A percentile compares a stretch with the other conserved stretches of the same genome.
These are phyloP conservation scores for Kryptolebias marmoratus DNA, from an alignment of 2,113 vertebrate genomes.

Conservation along the genomic window DNA sequence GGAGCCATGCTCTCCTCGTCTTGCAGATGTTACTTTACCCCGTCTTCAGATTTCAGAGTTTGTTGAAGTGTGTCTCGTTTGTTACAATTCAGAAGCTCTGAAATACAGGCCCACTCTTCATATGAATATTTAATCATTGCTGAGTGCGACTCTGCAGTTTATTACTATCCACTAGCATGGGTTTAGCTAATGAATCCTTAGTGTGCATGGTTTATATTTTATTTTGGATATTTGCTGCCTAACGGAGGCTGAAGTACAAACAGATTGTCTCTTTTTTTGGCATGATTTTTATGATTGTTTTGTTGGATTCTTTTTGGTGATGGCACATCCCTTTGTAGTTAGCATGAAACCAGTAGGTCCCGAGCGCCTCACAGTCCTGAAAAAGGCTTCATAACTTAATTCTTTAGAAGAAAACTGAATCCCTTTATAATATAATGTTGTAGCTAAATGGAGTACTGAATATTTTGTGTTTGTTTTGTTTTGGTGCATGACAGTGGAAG, in stretches of 20 bases:
- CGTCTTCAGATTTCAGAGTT: slow-evolving; percentile 71
- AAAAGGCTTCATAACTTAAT: slow-evolving; percentile 21
- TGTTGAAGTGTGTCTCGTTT: slow-evolving; percentile 48
- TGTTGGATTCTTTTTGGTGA: slow-evolving; percentile 45
- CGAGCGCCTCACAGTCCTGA: slow-evolving; percentile 22
- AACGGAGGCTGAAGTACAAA: slow-evolving; percentile 14
- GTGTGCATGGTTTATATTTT: slow-evolving; percentile 64
- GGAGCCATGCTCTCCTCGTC: slow-evolving; percentile 48
- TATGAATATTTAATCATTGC: background rate
- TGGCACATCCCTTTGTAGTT: slow-evolving; percentile 39
- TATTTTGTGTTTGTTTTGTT: slow-evolving; percentile 18
- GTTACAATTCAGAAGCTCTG: slow-evolving; percentile 67
- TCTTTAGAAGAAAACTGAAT: background rate
- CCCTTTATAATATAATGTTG: background rate
- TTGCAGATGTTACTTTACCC: slow-evolving; percentile 46
- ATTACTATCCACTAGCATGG: slow-evolving; percentile 61
- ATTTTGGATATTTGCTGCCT: background rate
- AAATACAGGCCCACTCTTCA: slow-evolving; percentile 48
- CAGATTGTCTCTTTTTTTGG: slow-evolving; percentile 44
- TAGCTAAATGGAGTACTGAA: background rate
- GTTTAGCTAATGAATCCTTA: slow-evolving; percentile 25
- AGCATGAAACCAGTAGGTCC: slow-evolving; percentile 60
- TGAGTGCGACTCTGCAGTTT: slow-evolving; percentile 39
- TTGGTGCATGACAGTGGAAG: slow-evolving; percentile 54
- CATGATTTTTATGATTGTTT: slow-evolving; percentile 63